phyloP scores from a whole-genome alignment of 2,888 invertebrate species.

The Pocota personata region DNA sequence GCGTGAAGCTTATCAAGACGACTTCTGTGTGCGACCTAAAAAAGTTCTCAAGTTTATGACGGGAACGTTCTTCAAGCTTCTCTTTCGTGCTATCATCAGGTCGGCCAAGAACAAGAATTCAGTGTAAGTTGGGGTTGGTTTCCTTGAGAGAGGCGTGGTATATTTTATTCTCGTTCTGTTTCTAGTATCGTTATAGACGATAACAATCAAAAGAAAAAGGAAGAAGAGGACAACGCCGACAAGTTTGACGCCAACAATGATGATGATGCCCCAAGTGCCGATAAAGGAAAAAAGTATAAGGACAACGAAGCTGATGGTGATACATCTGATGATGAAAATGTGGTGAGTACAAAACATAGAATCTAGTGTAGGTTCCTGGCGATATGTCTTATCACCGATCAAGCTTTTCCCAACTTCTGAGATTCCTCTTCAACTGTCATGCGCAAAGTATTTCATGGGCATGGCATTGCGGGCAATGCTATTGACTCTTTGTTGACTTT shows the following conservation, averaged over 20 bases:
- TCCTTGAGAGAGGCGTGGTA: not conserved
- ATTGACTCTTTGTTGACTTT: too few relatives aligned
- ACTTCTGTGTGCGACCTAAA: slow-evolving; percentile 88
- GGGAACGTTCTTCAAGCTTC: slow-evolving; percentile 86
- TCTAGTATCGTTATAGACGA: slow-evolving; percentile 83
- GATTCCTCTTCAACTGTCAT: too few relatives aligned
- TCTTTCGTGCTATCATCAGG: slow-evolving; percentile 86
- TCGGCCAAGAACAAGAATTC: slow-evolving; percentile 84
- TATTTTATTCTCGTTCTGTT: not conserved
- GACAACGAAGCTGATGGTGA: slow-evolving; percentile 82
- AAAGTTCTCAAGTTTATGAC: slow-evolving; percentile 90
- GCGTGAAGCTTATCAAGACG: slow-evolving; percentile 88
- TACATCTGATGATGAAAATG: slow-evolving; percentile 79
- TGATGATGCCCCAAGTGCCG: slow-evolving; percentile 82
- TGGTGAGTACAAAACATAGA: slow-evolving; percentile 73
- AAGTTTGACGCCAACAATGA: slow-evolving; percentile 78
- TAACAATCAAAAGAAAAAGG: slow-evolving; percentile 77
- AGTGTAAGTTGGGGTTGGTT: slow-evolving; percentile 75
- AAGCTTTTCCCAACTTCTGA: too few relatives aligned
- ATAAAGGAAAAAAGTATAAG: slow-evolving; percentile 82
- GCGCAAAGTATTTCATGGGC: too few relatives aligned
- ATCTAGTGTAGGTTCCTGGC: not conserved
- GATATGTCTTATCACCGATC: too few relatives aligned
- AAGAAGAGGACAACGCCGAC: slow-evolving; percentile 77
- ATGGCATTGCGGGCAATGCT: too few relatives aligned